phyloP scores from a whole-genome alignment of 2,888 invertebrate species.

The Dryococelus australis region DNA sequence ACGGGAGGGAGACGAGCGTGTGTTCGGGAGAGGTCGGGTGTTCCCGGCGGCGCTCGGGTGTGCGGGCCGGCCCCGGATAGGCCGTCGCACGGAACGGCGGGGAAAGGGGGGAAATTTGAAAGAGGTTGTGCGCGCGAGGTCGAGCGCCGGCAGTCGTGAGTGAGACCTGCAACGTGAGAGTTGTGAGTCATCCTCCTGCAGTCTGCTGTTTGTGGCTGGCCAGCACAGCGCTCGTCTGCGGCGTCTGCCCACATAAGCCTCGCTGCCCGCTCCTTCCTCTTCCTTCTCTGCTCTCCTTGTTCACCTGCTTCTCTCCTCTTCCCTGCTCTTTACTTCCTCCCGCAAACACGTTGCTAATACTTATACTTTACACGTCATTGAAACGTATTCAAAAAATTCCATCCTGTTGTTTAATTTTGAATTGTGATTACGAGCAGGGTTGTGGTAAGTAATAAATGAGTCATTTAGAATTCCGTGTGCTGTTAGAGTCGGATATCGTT shows the following conservation, averaged over 20 bases:
- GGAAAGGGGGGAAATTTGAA: neutral
- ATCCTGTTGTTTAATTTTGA: neutral
- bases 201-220: neutral
- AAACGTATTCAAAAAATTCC: constrained; percentile 24
- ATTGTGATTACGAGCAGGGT: neutral
- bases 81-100: neutral
- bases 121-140: neutral
- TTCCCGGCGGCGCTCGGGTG: neutral
- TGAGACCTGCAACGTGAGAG: neutral
- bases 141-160: constrained; percentile 2
- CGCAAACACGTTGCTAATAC: too few species aligned
- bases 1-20: neutral
- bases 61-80: neutral
- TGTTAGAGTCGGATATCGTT: neutral
- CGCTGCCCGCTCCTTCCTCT: neutral
- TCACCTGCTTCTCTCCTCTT: neutral
- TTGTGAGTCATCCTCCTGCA: neutral
- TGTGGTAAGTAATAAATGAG: neutral
- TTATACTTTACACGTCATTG: neutral
- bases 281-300: neutral
- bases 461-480: neutral
- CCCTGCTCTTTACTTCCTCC: neutral
- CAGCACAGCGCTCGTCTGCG: neutral
- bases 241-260: neutral
- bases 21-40: neutral